Base-by-base conservation (phyloP, 2,888 invertebrate species). In the Campopleginae sp. region DNA sequence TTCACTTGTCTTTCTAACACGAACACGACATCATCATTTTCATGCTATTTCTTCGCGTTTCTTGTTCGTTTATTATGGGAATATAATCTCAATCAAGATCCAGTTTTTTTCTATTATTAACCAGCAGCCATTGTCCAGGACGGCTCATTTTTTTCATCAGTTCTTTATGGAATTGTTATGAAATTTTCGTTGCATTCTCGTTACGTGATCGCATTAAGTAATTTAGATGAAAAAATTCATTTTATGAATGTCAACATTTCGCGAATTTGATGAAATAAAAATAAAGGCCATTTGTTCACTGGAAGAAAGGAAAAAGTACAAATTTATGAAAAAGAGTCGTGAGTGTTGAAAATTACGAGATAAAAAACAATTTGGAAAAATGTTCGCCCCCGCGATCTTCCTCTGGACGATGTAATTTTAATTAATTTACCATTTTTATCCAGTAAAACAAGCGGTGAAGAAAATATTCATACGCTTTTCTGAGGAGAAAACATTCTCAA, bases 21-120 rank as follows among this genome's bases (percentile, higher is more conserved):
- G 27, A 58, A 58, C 58, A 58, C 14, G 58, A 27, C 27, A 58
- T 58, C 27, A 12, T 27, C 38, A 33, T 72, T 54, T 51, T 48
- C 14, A 51, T 54, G 19, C 6, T 14, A 27, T 27, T 46, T 17
- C 70, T 27, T 0, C 8, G n/a, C 10, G 14, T 27, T 58, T 58
- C 58, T 58, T 14, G 27, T 27, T 58, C 27, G 58, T 4, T 58
- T 27, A 27, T 58, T 23, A 27, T 23, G 27, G 5, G 58, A 6
- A 27, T 58, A 14, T 14, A 27, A 14, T 27, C 27, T 38, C 58
- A 14, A 23, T 58, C 0, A 27, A 58, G 27, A 27, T 58, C 5
- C 1, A 58, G 1, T 58, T 14, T 27, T 7, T 58, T 23, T 27
- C 5, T 27, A 14, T 14, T 1, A 27, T 14, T 58, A 14, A 12